phyloP scores from a whole-genome alignment of 1,140 invertebrate species.

The Drosophila tristis region DNA sequence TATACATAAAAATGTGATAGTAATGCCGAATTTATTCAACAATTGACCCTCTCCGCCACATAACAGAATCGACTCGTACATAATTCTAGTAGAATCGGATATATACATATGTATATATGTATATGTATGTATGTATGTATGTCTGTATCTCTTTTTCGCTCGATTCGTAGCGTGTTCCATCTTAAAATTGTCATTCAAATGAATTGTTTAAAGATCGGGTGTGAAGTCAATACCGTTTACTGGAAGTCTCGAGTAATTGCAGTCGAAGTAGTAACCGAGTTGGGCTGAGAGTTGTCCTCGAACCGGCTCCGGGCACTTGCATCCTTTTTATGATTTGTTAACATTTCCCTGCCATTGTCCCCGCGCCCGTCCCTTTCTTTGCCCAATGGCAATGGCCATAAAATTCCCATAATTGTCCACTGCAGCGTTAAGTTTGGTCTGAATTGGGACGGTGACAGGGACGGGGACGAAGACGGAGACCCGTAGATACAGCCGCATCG shows the following conservation, averaged over 20 bases:
- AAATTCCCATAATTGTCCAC: conserved; percentile 76
- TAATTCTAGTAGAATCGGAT: too few species aligned
- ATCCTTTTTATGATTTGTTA: conserved; percentile 75
- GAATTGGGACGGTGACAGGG: conserved; percentile 38
- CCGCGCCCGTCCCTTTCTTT: conserved; percentile 26
- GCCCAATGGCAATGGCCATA: conserved; percentile 74
- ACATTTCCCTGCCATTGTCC: conserved; percentile 55
- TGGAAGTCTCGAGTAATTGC: too few species aligned
- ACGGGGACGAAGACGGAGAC: conserved; percentile 6
- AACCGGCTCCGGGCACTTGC: conserved; percentile 16
- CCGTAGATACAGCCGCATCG: conserved; percentile 16
- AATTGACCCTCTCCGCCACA: too few species aligned
- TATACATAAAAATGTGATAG: too few species aligned
- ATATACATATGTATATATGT: too few species aligned
- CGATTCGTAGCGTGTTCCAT: too few species aligned
- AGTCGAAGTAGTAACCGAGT: neutral
- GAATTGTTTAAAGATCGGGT: neutral
- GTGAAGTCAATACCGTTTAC: conserved; percentile 1
- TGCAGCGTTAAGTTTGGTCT: conserved; percentile 72
- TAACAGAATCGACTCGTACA: too few species aligned
- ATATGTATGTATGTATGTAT: too few species aligned
- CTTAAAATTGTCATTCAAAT: too few species aligned
- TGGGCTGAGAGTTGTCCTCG: conserved; percentile 27
- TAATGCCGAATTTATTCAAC: too few species aligned
- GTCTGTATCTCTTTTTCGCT: too few species aligned